Percentiles rank a stretch among this genome's conserved stretches.
These are phyloP conservation scores for Hydropsyche betteni DNA, from an alignment of 2,888 invertebrate genomes.

Conservation along the genomic window DNA sequence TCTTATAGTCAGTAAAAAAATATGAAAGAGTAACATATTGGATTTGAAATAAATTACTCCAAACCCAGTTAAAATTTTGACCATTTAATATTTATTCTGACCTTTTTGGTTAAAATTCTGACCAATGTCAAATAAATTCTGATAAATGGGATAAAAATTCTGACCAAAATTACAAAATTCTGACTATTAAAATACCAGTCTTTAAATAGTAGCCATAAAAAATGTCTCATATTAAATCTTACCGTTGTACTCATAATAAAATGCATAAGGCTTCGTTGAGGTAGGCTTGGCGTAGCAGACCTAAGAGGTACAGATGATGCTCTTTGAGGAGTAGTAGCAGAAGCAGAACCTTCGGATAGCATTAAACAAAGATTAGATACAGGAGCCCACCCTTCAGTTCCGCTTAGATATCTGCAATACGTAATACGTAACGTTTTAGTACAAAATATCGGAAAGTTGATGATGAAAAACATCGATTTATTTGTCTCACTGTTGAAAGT, in stretches of 20 bases:
- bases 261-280: conserved; percentile 47
- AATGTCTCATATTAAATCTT: neutral
- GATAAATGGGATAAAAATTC: too few relatives aligned
- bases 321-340: conserved; percentile 22
- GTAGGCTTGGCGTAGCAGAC: conserved; percentile 45
- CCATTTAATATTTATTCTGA: too few relatives aligned
- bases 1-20: too few relatives aligned
- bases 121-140: too few relatives aligned
- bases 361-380: conserved; percentile 49
- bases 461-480: neutral
- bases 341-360: conserved; percentile 44
- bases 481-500: conserved; percentile 67
- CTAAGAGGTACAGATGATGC: conserved; percentile 35
- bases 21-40: too few relatives aligned
- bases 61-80: too few relatives aligned
- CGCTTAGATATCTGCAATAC: conserved; percentile 49
- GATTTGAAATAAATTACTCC: too few relatives aligned
- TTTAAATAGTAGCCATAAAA: too few relatives aligned
- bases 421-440: too few relatives aligned
- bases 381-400: conserved; percentile 51
- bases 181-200: too few relatives aligned
- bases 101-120: too few relatives aligned
- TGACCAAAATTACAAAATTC: too few relatives aligned
- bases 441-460: neutral
- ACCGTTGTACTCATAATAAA: conserved; percentile 49